phyloP scores from a whole-genome alignment of 92 coral and sea anemone genomes.

The Desmophyllum pertusum region DNA sequence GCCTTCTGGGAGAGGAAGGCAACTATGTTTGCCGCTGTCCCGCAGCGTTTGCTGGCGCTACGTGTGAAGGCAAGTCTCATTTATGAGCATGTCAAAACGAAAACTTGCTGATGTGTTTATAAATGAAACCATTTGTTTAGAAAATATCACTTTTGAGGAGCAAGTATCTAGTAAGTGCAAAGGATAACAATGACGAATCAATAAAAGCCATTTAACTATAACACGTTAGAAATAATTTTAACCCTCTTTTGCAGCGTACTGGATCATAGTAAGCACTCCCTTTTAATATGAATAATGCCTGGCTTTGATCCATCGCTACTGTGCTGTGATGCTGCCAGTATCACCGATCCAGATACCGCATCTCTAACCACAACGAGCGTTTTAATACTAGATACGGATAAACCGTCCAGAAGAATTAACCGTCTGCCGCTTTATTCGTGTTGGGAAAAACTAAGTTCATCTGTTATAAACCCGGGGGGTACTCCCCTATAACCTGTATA shows the following conservation, averaged over 20 bases:
- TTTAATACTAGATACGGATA: not conserved
- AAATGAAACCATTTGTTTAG: not conserved
- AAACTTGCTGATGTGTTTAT: not conserved
- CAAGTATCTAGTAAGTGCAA: not conserved
- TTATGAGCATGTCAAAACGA: not conserved
- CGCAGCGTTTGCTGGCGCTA: slow-evolving; percentile 63
- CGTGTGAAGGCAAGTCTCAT: slow-evolving; percentile 80
- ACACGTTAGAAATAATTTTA: not conserved
- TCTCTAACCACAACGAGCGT: too few relatives aligned
- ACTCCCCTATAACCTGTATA: too few relatives aligned
- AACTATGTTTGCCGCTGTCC: slow-evolving; percentile 78
- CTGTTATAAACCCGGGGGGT: too few relatives aligned
- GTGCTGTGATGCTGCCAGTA: not conserved
- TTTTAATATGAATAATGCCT: not conserved
- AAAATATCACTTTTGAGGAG: not conserved
- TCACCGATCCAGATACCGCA: not conserved
- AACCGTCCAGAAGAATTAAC: not conserved
- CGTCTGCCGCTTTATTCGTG: too few relatives aligned
- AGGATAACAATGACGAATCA: not conserved
- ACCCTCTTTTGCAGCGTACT: not conserved
- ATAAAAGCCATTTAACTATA: not conserved
- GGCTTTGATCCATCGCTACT: not conserved
- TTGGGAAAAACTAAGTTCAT: too few relatives aligned
- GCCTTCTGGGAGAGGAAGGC: slow-evolving; percentile 72
- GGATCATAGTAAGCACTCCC: not conserved